Base-by-base conservation (phyloP, 2,113 vertebrate species). In the Coryphaenoides rupestris region DNA sequence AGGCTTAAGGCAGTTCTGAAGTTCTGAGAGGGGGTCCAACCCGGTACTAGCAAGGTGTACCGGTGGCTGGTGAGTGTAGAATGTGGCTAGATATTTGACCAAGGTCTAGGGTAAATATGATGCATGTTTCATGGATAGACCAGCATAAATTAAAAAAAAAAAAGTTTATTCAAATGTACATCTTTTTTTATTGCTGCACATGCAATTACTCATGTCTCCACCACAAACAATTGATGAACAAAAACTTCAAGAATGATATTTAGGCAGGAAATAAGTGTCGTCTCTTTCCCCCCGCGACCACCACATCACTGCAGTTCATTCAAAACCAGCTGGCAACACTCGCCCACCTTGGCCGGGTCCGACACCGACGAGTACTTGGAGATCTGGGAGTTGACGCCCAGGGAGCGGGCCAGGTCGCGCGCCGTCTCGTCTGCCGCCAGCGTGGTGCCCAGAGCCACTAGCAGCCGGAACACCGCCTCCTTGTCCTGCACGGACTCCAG, bases 361-460 rank as follows among this genome's bases (percentile, higher is more conserved):
- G 93, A 91, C 61, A 95, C 88, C 45, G 92, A 91, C 24, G 87
- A 86, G 75, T 95, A 99, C 67, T 95, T 96, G 74, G 93, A 93
- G 77, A 99, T 95, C 87, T 98, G 97, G 80, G 94, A 92, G 71
- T 90, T 90, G 79, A 99, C 91, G 50, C 95, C 97, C 74, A 99
- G 86, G 57, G 94, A 98, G 77, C 92, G 95, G 60, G 95, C 96
- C 90, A 99, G 91, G 80, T 98, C 94, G 80, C 92, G 83, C 74
- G 95, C 94, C 52, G 92, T 94, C 77, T 76, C 74, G 85, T 99
- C 96, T 40, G 92, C 91, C 73, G 90, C 91, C 82, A 98, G 92
- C 4, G 94, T 91, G 2, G 96, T 99, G 82, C 97, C 97, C 84
- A 99, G 92, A 74, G 96, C 94, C 77, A 99, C 96, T 62, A 99